Conservation (phyloP, 1,140 invertebrate species). For the Arctopsyche grandis region DNA sequence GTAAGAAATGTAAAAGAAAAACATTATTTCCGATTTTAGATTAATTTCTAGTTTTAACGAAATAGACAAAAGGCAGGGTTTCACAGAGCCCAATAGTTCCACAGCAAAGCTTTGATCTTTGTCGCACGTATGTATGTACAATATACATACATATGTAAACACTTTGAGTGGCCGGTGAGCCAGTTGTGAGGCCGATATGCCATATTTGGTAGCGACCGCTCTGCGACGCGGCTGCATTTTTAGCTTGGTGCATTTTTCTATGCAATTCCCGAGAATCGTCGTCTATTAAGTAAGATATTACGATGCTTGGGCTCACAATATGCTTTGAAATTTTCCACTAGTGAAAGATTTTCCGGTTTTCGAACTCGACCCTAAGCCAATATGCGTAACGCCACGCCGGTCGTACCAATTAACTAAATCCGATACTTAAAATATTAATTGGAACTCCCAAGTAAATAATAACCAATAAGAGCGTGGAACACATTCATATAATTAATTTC, state of each 20-base stretch:
- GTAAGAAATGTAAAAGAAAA: too few relatives aligned
- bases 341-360: neutral
- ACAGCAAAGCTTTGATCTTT: neutral
- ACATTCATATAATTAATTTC: too few relatives aligned
- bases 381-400: neutral
- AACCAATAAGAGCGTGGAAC: too few relatives aligned
- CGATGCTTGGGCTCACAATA: neutral
- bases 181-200: neutral
- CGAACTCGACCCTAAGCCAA: neutral
- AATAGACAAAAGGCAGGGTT: too few relatives aligned
- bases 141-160: too few relatives aligned
- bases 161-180: neutral
- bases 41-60: too few relatives aligned
- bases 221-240: neutral
- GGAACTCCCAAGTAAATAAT: too few relatives aligned
- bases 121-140: neutral
- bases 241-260: neutral
- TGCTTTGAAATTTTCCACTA: neutral
- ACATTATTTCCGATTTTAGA: too few relatives aligned
- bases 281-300: slow-evolving; percentile 39
- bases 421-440: neutral
- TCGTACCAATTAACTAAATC: neutral
- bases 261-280: slow-evolving; percentile 8
- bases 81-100: too few relatives aligned
- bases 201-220: slow-evolving; percentile 20